Conservation (phyloP, 1,140 invertebrate species). For the Sitodiplosis mosellana region DNA sequence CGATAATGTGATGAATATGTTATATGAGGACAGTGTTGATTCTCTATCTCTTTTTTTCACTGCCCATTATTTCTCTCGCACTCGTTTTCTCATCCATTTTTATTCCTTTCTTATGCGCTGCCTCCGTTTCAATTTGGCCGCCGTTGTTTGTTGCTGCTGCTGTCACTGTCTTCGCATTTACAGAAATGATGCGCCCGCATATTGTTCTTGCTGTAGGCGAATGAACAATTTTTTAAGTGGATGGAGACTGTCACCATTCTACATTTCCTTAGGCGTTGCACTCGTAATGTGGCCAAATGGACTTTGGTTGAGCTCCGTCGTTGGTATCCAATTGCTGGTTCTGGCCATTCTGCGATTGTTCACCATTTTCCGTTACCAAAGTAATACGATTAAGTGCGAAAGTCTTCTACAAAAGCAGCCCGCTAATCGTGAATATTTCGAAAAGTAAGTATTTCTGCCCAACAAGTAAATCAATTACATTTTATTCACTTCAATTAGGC, state of each 20-base stretch:
- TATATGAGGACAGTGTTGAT: not conserved
- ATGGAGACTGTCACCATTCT: conserved; percentile 17
- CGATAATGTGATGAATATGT: not conserved
- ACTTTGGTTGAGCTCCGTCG: conserved; percentile 23
- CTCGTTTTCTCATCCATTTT: no score
- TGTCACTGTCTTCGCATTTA: not conserved
- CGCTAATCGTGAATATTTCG: conserved; percentile 2
- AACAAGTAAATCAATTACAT: not conserved
- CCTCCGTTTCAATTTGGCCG: no score
- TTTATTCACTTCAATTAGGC: not conserved
- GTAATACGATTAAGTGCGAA: conserved; percentile 10
- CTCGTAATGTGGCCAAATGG: conserved; percentile 20
- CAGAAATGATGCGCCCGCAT: conserved; percentile 14
- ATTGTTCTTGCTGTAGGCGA: conserved; percentile 16
- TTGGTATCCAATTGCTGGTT: conserved; percentile 16
- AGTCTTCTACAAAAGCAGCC: conserved; percentile 20
- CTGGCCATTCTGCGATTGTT: conserved; percentile 17
- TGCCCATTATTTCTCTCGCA: no score
- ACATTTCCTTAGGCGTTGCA: conserved; percentile 15
- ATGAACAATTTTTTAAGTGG: conserved; percentile 10
- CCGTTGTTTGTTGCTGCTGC: no score
- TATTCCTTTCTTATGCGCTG: no score
- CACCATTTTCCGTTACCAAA: conserved; percentile 11
- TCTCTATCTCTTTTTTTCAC: not conserved
- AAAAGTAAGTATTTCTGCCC: not conserved